Conservation (phyloP, 2,888 invertebrate genomes). For the Gymnosoma rotundatum region DNA sequence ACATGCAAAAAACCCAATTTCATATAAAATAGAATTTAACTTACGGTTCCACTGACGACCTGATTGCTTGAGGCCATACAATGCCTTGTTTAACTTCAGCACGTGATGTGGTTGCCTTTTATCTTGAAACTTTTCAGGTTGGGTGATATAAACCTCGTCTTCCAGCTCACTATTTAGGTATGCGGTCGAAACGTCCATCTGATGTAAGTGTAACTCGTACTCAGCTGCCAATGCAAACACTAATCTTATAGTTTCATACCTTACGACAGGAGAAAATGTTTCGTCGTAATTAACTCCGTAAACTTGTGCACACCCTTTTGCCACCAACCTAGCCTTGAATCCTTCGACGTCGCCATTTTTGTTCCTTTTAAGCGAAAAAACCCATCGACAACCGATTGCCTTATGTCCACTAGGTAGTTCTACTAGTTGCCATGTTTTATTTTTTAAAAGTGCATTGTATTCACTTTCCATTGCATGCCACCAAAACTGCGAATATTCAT, state of each 20-base stretch:
- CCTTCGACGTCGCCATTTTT: constrained; percentile 59
- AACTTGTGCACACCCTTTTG: constrained; percentile 54
- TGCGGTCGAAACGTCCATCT: neutral
- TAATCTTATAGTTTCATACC: constrained; percentile 41
- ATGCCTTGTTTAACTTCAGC: neutral
- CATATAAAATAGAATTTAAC: constrained; percentile 10
- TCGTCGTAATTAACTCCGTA: constrained; percentile 12
- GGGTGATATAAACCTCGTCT: constrained; percentile 55
- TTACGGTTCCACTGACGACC: constrained; percentile 63
- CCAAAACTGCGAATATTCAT: constrained; percentile 53
- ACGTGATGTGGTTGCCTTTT: neutral
- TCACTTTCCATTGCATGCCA: constrained; percentile 65
- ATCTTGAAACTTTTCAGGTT: neutral
- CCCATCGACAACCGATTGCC: constrained; percentile 53
- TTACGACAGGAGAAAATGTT: constrained; percentile 46
- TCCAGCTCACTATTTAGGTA: constrained; percentile 62
- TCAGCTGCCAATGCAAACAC: constrained; percentile 38
- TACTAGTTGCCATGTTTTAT: no score
- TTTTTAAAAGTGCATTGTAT: constrained; percentile 53
- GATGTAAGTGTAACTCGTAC: neutral
- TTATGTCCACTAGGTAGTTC: constrained; percentile 25
- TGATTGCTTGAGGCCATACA: constrained; percentile 70
- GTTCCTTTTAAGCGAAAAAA: constrained; percentile 47
- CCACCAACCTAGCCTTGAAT: constrained; percentile 64
- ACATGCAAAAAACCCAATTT: constrained; percentile 48